Conservation (phyloP, 2,888 invertebrate genomes). For the Pollenia griseotomentosa region DNA sequence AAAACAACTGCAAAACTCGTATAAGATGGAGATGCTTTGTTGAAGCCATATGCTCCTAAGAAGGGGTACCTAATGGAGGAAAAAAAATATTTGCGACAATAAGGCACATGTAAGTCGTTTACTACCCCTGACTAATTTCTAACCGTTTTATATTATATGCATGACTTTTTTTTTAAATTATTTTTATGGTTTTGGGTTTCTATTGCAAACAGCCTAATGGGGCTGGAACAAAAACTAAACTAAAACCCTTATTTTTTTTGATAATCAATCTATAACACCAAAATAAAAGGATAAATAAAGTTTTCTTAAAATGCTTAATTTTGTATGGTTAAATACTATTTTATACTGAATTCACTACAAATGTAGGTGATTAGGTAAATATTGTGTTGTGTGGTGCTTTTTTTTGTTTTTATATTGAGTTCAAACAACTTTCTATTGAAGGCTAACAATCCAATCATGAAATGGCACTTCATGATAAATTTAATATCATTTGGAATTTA, state of each 20-base stretch:
- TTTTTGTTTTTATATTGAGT: constrained; percentile 18
- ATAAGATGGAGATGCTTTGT: too few species aligned
- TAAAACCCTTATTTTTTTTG: constrained; percentile 13
- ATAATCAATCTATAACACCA: constrained; percentile 34
- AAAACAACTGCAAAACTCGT: too few species aligned
- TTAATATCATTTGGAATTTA: neutral
- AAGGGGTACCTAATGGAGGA: too few species aligned
- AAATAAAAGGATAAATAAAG: constrained; percentile 19
- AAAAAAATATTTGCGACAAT: too few species aligned
- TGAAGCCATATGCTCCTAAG: too few species aligned
- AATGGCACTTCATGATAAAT: neutral
- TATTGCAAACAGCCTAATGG: neutral
- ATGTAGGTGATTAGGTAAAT: constrained; percentile 31
- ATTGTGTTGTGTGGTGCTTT: neutral
- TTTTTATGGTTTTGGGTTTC: constrained; percentile 27
- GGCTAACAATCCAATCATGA: constrained; percentile 21
- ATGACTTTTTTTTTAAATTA: constrained; percentile 1
- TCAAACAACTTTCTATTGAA: constrained; percentile 21
- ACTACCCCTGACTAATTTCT: neutral
- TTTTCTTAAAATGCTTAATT: constrained; percentile 19
- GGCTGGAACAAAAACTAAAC: neutral
- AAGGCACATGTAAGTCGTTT: neutral
- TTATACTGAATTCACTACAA: neutral
- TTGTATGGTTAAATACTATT: neutral
- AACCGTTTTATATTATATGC: neutral